Percentiles rank a stretch among this genome's conserved stretches.
Evolutionary conservation across 1,140 invertebrate species (phyloP).

Genomic region (Calephelis nemesis): DNA sequence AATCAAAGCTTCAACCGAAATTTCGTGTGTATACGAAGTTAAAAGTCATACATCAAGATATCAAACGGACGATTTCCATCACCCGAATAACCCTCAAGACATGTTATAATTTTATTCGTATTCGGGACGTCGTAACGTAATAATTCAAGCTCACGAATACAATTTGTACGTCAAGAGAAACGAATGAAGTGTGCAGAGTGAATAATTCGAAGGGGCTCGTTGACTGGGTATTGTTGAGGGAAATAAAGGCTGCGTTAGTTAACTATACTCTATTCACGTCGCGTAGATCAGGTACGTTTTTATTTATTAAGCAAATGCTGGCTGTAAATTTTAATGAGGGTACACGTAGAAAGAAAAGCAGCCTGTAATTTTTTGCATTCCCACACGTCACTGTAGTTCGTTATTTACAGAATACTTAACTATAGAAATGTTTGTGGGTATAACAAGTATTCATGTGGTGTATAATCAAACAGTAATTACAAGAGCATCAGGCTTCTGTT

Average conservation of each 20-base stretch:
- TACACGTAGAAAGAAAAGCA: constrained; percentile 4
- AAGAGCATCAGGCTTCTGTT: too few relatives aligned
- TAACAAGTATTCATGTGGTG: not conserved
- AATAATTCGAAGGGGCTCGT: constrained; percentile 49
- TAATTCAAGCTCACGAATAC: constrained; percentile 58
- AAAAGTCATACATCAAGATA: constrained; percentile 27
- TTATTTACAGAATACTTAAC: not conserved
- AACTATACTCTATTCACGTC: constrained; percentile 27
- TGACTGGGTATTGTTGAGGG: constrained; percentile 37
- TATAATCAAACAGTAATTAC: too few relatives aligned
- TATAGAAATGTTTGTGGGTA: not conserved
- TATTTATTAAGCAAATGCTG: constrained; percentile 18
- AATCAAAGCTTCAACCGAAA: constrained; percentile 22
- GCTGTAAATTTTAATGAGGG: constrained; percentile 13
- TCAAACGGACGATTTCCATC: constrained; percentile 21
- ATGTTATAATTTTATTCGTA: constrained; percentile 48
- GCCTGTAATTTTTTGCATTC: not conserved
- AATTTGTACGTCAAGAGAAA: constrained; percentile 55
- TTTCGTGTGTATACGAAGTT: constrained; percentile 5
- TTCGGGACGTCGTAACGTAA: constrained; percentile 44
- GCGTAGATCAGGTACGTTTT: constrained; percentile 18
- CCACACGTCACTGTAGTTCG: not conserved
- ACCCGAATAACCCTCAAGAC: constrained; percentile 27
- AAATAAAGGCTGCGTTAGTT: constrained; percentile 30
- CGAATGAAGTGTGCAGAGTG: constrained; percentile 52